A percentile compares a stretch with the other conserved stretches of the same genome.
Evolutionary conservation across 2,888 invertebrate genomes (phyloP).

Genomic region (Uloborus plumipes): DNA sequence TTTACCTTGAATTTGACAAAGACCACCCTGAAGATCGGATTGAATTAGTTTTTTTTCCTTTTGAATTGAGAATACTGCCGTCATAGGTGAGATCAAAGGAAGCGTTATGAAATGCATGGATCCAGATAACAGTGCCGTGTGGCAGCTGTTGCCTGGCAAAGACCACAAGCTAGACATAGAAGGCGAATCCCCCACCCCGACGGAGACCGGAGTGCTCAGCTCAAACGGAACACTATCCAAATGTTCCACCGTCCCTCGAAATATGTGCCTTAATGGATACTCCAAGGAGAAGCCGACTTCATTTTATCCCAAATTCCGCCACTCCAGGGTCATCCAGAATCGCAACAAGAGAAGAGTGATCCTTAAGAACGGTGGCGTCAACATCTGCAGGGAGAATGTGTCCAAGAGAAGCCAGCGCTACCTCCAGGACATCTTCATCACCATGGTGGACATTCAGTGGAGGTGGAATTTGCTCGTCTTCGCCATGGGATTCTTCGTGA

Average conservation of each 20-base stretch:
- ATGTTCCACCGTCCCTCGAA: conserved; percentile 55
- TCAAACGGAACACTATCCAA: conserved; percentile 43
- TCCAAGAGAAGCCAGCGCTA: conserved; percentile 84
- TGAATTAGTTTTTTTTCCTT: too few relatives aligned
- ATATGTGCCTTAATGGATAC: conserved; percentile 61
- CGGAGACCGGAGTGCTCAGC: conserved; percentile 44
- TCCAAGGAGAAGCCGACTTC: conserved; percentile 30
- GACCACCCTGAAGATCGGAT: too few relatives aligned
- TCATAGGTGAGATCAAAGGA: too few relatives aligned
- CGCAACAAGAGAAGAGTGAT: conserved; percentile 91
- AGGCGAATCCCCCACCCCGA: conserved; percentile 41
- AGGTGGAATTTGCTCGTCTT: conserved; percentile 93
- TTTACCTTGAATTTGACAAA: too few relatives aligned
- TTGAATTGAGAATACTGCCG: too few relatives aligned
- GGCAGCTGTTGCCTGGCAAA: conserved; percentile 50
- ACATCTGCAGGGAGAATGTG: conserved; percentile 95
- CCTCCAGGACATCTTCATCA: conserved; percentile 86
- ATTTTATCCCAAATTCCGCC: conserved; percentile 24
- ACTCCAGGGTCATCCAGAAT: conserved; percentile 73
- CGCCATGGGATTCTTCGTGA: conserved; percentile 88
- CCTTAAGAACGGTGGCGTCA: conserved; percentile 98
- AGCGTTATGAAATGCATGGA: conserved; percentile 49
- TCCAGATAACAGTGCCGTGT: conserved; percentile 56
- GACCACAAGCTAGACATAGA: conserved; percentile 47
- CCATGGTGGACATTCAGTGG: conserved; percentile 89